Evolutionary conservation across 2,797 vertebrate species (phyloP), one percentile per base, ranked within the genome.

Genomic region (Bufotes viridis): DNA sequence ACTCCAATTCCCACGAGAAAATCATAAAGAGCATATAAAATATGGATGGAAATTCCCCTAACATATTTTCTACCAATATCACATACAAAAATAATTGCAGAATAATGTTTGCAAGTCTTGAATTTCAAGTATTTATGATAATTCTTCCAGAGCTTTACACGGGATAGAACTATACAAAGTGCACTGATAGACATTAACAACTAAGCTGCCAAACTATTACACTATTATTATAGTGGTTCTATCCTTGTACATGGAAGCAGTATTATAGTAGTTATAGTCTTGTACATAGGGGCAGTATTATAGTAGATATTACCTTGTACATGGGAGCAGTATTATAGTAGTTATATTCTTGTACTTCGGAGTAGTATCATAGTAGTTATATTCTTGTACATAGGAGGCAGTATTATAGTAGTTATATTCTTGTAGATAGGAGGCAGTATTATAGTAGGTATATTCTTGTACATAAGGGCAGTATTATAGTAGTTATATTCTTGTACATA

Each of bases 1-100:
- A 72, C 49, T 83, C 84, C 49, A 49, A 82, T 84, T 53, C 55
- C 49, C 70, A 70, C 42, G 61, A 74, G 80, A 90, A 85, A 78
- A 89, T 13, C 0, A 87, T 82, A 11, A 0, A 12, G 17, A 13
- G 6, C 24, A 70, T 51, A 87, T 18, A 15, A 53, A 55, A 70
- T 42, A 69, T 34, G 4, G 34, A 75, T 53, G 86, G 86, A 90
- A 87, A 81, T 81, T 85, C 82, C 89, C 82, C 17, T 57, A 18
- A 22, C 17, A 67, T 29, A 42, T 53, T 10, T 83, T 6, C 11
- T 14, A 17, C 29, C 69, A 61, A 34, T 29, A 70, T 72, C 13
- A 20, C 2, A 53, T 53, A 67, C 7, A 75, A 22, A 72, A 75
- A 75, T 20, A 75, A 49, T 22, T 20, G 34, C 18, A 75, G 18